Evolutionary conservation across 2,888 invertebrate genomes (phyloP).

Genomic region (Leptothorax acervorum): DNA sequence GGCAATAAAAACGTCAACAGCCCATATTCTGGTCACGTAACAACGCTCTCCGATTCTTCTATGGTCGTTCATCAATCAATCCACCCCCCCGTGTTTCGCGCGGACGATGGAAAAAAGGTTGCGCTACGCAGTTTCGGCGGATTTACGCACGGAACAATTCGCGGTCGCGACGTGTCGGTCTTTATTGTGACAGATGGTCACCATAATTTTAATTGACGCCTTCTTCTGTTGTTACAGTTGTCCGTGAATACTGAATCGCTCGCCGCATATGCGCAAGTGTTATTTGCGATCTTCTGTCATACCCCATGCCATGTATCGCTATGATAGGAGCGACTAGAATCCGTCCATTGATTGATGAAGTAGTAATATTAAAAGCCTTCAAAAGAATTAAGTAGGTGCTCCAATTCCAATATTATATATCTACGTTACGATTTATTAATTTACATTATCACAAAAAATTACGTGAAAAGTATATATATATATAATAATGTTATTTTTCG

Average conservation of each 20-base stretch:
- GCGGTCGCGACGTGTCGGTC: slow-evolving; percentile 46
- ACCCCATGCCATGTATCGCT: neutral
- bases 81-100: slow-evolving; percentile 42
- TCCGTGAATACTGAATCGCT: slow-evolving; percentile 42
- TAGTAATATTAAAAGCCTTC: neutral
- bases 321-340: slow-evolving; percentile 18
- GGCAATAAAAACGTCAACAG: slow-evolving; percentile 51
- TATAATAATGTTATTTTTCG: too few species aligned
- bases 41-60: slow-evolving; percentile 50
- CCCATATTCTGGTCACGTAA: slow-evolving; percentile 54
- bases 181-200: slow-evolving; percentile 71
- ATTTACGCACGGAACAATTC: slow-evolving; percentile 50
- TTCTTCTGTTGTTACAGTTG: slow-evolving; percentile 70
- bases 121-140: slow-evolving; percentile 40
- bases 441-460: neutral
- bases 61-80: slow-evolving; percentile 66
- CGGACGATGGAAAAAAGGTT: slow-evolving; percentile 60
- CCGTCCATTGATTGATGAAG: slow-evolving; percentile 27
- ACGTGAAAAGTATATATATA: too few species aligned
- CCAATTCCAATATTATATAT: neutral
- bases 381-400: neutral
- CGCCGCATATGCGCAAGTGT: slow-evolving; percentile 54
- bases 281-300: slow-evolving; percentile 39
- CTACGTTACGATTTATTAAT: slow-evolving; percentile 2
- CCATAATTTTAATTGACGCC: slow-evolving; percentile 66